Evolutionary conservation across 1,140 invertebrate species (phyloP), one percentile per base, ranked within the genome.

Genomic region (Sitobion miscanthi): DNA sequence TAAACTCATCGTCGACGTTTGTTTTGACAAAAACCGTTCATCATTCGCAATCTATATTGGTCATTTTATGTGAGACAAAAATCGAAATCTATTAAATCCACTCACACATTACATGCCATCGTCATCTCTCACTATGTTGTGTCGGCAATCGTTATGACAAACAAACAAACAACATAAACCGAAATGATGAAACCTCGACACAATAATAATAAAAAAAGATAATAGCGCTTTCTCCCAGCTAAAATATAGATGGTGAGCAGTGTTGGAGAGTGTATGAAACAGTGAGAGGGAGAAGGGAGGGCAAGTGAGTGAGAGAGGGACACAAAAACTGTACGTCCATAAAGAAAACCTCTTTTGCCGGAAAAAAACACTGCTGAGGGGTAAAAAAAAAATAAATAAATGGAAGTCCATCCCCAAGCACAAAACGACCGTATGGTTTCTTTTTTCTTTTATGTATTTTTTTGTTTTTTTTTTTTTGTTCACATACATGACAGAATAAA

Each of bases 401-500:
- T 86, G 77, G 49, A 93, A 93, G 91, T 86, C 91, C 91, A 92
- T 92, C 82, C 91, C 91, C 45, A 30, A 85, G 49, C 82, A 93
- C 91, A 85, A 57, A 54, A 85, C 91, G 49, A 93, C 91, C 91
- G 82, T 86, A 89, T 49, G 49, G 91, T 54, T 93, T 86, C 23
- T 54, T 86, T 92, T 83, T 83, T 38, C 23, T 83, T 92, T 52
- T 49, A 62, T 82, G 5, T 49, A 57, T 91, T 91, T 93, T 93
- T 93, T 93, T 54, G 0, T 8, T 69, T 8, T 69, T 38, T 5
- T 77, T 77, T 69, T 77, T 77, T 42, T 83, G 30, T 88, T 49
- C 93, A 49, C 91, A 83, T 49, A 86, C 91, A 54, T 25, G 91
- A 93, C 91, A 93, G 91, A 86, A 93, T 93, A 93, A 93, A 93